These are phyloP conservation scores for Phyllotreta striolata DNA, from an alignment of 2,888 invertebrate species.

Conservation along the genomic window DNA sequence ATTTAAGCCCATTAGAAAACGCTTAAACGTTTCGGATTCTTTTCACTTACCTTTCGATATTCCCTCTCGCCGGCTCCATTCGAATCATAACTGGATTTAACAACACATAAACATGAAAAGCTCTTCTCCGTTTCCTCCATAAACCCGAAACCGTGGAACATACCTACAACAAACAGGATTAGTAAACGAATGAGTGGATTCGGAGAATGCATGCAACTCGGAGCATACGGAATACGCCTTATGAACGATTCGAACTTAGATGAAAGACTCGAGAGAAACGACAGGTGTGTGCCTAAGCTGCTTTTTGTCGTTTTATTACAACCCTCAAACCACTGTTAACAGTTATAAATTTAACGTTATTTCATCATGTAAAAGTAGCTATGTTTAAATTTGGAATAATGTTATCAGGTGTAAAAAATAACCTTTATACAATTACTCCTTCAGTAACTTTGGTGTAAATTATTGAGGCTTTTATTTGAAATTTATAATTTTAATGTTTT, in stretches of 20 bases:
- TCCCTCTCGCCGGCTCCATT: background rate
- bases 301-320: slow-evolving; percentile 20
- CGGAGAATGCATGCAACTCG: slow-evolving; percentile 22
- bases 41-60: slow-evolving; percentile 9
- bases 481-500: too few species aligned
- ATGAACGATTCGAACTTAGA: background rate
- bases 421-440: too few species aligned
- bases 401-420: too few species aligned
- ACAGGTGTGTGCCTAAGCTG: slow-evolving; percentile 31
- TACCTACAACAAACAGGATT: slow-evolving; percentile 32
- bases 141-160: slow-evolving; percentile 26
- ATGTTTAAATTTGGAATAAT: too few species aligned
- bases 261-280: slow-evolving; percentile 25
- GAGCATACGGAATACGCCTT: slow-evolving; percentile 12
- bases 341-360: too few species aligned
- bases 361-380: too few species aligned
- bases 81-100: slow-evolving; percentile 25
- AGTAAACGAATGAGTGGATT: slow-evolving; percentile 28
- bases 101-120: slow-evolving; percentile 24
- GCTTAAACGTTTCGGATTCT: too few species aligned
- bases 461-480: too few species aligned
- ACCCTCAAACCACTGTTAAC: too few species aligned
- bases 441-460: too few species aligned
- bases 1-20: too few species aligned
- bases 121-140: background rate